A percentile compares a stretch with the other conserved stretches of the same genome.
These are phyloP conservation scores for Chloropsis hardwickii DNA, from an alignment of 2,113 vertebrate genomes.

Conservation along the genomic window DNA sequence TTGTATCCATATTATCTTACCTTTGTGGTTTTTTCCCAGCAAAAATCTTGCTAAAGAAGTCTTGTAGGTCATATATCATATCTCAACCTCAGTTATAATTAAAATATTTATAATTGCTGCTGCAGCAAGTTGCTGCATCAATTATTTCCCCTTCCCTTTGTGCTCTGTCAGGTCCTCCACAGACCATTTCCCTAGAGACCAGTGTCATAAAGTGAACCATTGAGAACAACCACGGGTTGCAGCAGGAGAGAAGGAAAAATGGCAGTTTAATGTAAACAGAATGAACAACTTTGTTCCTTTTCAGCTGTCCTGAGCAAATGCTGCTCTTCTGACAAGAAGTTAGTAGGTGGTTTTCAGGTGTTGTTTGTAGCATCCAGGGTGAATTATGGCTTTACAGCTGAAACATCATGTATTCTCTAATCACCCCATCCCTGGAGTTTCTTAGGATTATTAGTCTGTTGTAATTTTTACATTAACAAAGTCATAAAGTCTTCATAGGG, in stretches of 20 bases:
- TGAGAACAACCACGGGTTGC: neutral
- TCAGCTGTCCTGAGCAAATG: neutral
- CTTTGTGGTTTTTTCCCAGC: neutral
- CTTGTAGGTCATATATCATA: neutral
- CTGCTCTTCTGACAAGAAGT: neutral
- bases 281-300: neutral
- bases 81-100: neutral
- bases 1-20: neutral
- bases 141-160: neutral
- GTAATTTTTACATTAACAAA: neutral
- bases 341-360: neutral
- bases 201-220: neutral
- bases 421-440: neutral
- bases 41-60: neutral
- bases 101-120: neutral
- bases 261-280: neutral
- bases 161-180: neutral
- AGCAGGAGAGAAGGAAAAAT: neutral
- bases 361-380: neutral
- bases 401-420: neutral
- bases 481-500: neutral
- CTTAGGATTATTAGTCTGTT: neutral
- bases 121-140: neutral
- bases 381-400: neutral
- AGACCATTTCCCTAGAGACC: neutral